Evolutionary conservation across 2,797 vertebrate species (phyloP).

Genomic region (Lophius americanus): DNA sequence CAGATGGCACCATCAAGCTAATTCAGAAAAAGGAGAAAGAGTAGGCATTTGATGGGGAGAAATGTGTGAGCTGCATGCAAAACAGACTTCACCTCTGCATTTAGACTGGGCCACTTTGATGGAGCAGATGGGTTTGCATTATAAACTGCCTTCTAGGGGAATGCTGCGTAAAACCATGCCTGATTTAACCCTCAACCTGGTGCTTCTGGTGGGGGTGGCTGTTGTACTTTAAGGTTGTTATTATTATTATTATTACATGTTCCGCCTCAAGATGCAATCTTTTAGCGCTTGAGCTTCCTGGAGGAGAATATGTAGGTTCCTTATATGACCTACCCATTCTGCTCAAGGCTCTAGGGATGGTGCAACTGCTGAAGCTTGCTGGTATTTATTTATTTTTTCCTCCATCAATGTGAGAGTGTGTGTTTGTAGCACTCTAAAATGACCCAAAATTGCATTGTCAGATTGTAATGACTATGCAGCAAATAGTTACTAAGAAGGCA

Average conservation of each 20-base stretch:
- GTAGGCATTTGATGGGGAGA: slow-evolving; percentile 86
- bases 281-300: slow-evolving; percentile 26
- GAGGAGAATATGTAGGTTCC: slow-evolving; percentile 14
- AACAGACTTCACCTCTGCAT: slow-evolving; percentile 79
- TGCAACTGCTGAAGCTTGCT: slow-evolving; percentile 19
- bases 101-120: slow-evolving; percentile 75
- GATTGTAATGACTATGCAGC: slow-evolving; percentile 2
- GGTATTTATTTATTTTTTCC: neutral
- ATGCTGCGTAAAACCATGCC: slow-evolving; percentile 78
- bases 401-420: neutral
- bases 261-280: slow-evolving; percentile 32
- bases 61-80: slow-evolving; percentile 87
- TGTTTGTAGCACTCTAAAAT: neutral
- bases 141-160: slow-evolving; percentile 86
- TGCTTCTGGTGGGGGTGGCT: slow-evolving; percentile 55
- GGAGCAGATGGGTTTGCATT: slow-evolving; percentile 90
- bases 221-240: slow-evolving; percentile 49
- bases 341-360: slow-evolving; percentile 12
- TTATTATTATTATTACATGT: slow-evolving; percentile 59
- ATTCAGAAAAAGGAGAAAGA: slow-evolving; percentile 92
- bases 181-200: slow-evolving; percentile 55
- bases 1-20: slow-evolving; percentile 94
- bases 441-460: neutral
- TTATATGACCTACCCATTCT: slow-evolving; percentile 37
- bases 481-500: slow-evolving; percentile 2